phyloP scores from a whole-genome alignment of 2,797 vertebrate species.

The Sternarchorhynchus goeldii region DNA sequence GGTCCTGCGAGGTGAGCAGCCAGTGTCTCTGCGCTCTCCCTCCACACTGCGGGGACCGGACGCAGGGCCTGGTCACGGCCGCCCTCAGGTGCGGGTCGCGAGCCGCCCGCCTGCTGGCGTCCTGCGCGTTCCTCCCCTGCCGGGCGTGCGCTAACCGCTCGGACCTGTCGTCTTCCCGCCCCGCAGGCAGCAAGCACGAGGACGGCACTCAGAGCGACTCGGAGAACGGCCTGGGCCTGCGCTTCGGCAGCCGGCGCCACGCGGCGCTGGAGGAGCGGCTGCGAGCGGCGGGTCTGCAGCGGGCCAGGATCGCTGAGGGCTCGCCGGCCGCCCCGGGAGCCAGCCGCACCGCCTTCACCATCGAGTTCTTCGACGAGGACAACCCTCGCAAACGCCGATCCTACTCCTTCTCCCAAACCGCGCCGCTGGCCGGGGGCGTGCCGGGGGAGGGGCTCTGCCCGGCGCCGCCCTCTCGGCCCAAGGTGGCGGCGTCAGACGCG shows the following conservation, averaged over 20 bases:
- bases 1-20: slow-evolving; percentile 14
- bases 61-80: slow-evolving; percentile 19
- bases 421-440: slow-evolving; percentile 68
- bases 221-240: slow-evolving; percentile 87
- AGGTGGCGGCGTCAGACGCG: slow-evolving; percentile 65
- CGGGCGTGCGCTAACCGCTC: slow-evolving; percentile 30
- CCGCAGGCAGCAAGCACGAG: slow-evolving; percentile 93
- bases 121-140: slow-evolving; percentile 27
- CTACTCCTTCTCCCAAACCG: slow-evolving; percentile 90
- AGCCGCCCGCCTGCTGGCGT: slow-evolving; percentile 2
- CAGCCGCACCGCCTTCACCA: slow-evolving; percentile 90
- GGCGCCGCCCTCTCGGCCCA: slow-evolving; percentile 80
- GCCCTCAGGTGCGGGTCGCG: slow-evolving; percentile 33
- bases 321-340: slow-evolving; percentile 70
- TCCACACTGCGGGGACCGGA: background rate
- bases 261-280: slow-evolving; percentile 87
- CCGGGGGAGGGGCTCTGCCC: slow-evolving; percentile 82
- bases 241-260: slow-evolving; percentile 83
- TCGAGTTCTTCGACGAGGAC: slow-evolving; percentile 93
- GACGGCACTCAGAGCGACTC: slow-evolving; percentile 98
- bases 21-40: background rate
- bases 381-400: slow-evolving; percentile 91
- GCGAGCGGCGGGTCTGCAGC: slow-evolving; percentile 78
- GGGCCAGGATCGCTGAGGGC: slow-evolving; percentile 65
- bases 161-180: slow-evolving; percentile 63